Evolutionary conservation across 2,888 invertebrate genomes (phyloP).

Genomic region (Ernsta delagoae): DNA sequence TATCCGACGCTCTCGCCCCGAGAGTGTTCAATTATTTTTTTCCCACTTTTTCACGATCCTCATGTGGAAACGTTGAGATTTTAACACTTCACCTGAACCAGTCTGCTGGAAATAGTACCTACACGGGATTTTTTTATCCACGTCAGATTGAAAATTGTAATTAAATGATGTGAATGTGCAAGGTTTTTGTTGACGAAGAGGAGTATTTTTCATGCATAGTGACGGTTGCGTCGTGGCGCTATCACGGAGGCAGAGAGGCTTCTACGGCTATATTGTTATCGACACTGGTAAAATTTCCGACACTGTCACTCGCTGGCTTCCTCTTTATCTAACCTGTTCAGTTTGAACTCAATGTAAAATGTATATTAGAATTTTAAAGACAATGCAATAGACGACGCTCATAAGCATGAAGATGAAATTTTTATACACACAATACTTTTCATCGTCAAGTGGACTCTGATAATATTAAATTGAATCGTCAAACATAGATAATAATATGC

Average conservation of each 20-base stretch:
- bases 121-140: conserved; percentile 64
- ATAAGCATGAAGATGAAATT: conserved; percentile 6
- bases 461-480: too few species aligned
- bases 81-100: conserved; percentile 82
- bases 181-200: conserved; percentile 59
- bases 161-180: conserved; percentile 67
- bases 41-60: conserved; percentile 75
- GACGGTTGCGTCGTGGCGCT: conserved; percentile 50
- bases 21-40: conserved; percentile 82
- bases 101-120: conserved; percentile 68
- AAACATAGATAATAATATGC: too few species aligned
- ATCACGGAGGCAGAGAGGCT: too few species aligned
- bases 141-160: conserved; percentile 70
- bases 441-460: too few species aligned
- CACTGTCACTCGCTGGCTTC: conserved; percentile 51
- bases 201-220: conserved; percentile 48
- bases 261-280: conserved; percentile 48
- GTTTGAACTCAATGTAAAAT: conserved; percentile 31
- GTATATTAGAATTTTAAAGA: conserved; percentile 31
- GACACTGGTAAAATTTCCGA: conserved; percentile 53
- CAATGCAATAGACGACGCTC: conserved; percentile 10
- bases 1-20: conserved; percentile 77
- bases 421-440: background rate
- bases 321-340: conserved; percentile 52
- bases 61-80: conserved; percentile 81